Conservation (phyloP, 2,888 invertebrate species). For the Imbricaverruca yamaguchii region DNA sequence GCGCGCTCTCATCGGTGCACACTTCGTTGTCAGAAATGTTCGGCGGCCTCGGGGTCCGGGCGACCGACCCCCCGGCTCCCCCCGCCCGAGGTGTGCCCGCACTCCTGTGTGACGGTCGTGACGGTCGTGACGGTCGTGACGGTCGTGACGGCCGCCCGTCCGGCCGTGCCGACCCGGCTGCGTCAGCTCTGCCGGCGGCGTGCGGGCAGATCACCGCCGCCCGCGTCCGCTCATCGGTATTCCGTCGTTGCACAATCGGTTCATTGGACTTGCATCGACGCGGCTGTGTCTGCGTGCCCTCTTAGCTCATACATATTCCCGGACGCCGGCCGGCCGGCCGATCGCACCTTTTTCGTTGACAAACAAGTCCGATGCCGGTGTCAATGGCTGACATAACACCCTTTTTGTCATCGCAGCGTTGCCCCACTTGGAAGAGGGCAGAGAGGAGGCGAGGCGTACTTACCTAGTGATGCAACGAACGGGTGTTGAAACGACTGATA, state of each 20-base stretch:
- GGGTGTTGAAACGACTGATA: no score
- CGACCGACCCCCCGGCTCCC: no score
- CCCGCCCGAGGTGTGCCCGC: no score
- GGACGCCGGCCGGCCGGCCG: background rate
- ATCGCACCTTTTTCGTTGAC: slow-evolving; percentile 20
- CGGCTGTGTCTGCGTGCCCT: background rate
- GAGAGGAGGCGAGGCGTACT: background rate
- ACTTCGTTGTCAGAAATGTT: no score
- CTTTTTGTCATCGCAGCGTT: background rate
- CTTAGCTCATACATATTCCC: slow-evolving; percentile 11
- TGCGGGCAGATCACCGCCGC: background rate
- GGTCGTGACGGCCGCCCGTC: no score
- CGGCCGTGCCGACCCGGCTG: no score
- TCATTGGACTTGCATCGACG: slow-evolving; percentile 21
- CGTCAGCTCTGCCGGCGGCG: background rate
- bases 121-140: no score
- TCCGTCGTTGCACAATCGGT: background rate
- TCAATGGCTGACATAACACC: background rate
- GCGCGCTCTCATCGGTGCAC: no score
- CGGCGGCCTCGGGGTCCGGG: no score
- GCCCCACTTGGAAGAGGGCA: background rate
- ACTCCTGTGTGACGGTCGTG: no score
- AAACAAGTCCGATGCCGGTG: background rate
- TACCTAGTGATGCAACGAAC: no score
- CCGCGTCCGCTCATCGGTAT: background rate